Percentiles rank a stretch among this genome's conserved stretches.
Evolutionary conservation across 2,888 invertebrate genomes (phyloP).

Genomic region (Pimpla rufipes): DNA sequence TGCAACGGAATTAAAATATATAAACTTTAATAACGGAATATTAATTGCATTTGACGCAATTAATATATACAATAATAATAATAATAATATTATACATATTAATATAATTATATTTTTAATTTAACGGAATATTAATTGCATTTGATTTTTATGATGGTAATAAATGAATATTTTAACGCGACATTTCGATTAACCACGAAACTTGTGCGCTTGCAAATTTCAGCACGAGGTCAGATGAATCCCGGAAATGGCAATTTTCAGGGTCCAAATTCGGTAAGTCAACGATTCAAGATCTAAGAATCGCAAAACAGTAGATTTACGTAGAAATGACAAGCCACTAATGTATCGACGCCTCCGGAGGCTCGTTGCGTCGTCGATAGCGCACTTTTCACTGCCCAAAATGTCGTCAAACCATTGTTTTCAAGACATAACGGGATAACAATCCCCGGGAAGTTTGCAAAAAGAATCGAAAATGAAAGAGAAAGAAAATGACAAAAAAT

Average conservation of each 20-base stretch:
- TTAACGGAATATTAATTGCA: too few relatives aligned
- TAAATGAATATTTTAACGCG: not conserved
- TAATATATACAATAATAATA: too few relatives aligned
- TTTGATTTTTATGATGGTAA: not conserved
- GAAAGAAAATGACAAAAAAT: not conserved
- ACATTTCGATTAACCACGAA: not conserved
- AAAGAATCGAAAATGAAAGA: slow-evolving; percentile 10
- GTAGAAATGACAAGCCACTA: not conserved
- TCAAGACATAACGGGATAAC: not conserved
- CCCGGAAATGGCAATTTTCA: slow-evolving; percentile 57
- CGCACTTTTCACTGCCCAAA: not conserved
- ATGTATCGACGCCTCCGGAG: not conserved
- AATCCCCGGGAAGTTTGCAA: not conserved
- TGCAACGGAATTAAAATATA: too few relatives aligned
- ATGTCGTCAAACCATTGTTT: not conserved
- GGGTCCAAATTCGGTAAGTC: slow-evolving; percentile 59
- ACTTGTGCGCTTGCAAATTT: slow-evolving; percentile 10
- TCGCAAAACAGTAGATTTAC: not conserved
- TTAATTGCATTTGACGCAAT: too few relatives aligned
- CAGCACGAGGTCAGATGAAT: slow-evolving; percentile 65
- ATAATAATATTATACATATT: too few relatives aligned
- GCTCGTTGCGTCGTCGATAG: not conserved
- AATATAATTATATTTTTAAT: too few relatives aligned
- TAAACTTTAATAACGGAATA: too few relatives aligned
- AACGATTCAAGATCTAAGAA: not conserved